These are phyloP conservation scores for Limulus polyphemus DNA, from an alignment of 2,888 invertebrate species.

Conservation along the genomic window DNA sequence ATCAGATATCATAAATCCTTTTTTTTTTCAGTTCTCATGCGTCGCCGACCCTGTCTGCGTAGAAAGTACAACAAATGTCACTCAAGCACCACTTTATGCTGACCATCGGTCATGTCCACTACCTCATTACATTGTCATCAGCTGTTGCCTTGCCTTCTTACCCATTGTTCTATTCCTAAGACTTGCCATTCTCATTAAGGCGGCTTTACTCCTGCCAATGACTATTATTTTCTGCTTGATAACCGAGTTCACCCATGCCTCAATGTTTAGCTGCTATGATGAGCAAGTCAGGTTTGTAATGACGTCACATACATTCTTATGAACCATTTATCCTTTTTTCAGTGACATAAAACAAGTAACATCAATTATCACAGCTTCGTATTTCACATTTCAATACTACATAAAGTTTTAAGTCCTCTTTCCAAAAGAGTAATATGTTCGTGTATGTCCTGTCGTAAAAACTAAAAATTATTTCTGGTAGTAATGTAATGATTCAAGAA, in stretches of 20 bases:
- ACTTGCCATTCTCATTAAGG: constrained; percentile 69
- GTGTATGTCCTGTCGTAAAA: too few species aligned
- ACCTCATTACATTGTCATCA: constrained; percentile 74
- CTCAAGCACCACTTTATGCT: constrained; percentile 25
- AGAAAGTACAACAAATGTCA: constrained; percentile 4
- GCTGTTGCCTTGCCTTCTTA: constrained; percentile 69
- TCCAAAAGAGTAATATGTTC: too few species aligned
- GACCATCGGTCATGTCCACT: constrained; percentile 68
- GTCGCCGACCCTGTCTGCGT: constrained; percentile 20
- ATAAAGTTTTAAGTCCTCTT: too few species aligned
- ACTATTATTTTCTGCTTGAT: constrained; percentile 64
- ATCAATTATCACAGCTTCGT: too few species aligned
- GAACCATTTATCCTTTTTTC: not conserved
- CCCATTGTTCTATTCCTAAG: constrained; percentile 71
- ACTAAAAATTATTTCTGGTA: too few species aligned
- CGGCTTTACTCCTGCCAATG: constrained; percentile 60
- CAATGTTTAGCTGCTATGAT: constrained; percentile 71
- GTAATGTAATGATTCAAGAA: too few species aligned
- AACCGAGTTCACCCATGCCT: constrained; percentile 65
- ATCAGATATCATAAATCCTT: not conserved
- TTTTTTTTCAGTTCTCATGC: constrained; percentile 24
- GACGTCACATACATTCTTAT: not conserved
- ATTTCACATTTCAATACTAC: too few species aligned
- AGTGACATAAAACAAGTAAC: too few species aligned
- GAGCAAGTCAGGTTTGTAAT: constrained; percentile 55